Conservation (phyloP, 2,797 vertebrate genomes). For the Rhodeus uyekii region DNA sequence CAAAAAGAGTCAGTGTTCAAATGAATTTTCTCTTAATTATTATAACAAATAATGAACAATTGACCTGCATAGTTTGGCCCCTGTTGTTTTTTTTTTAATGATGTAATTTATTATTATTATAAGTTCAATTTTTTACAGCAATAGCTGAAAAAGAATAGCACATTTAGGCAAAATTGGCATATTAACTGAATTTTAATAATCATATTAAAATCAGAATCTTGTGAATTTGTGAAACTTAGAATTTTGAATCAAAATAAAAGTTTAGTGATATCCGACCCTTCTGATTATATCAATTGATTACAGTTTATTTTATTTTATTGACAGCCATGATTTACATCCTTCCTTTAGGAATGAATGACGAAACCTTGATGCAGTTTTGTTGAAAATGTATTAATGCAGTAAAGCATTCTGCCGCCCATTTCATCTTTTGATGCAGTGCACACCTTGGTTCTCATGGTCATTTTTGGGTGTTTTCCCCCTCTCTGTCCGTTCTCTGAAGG, state of each 20-base stretch:
- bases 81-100: background rate
- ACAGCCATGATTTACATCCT: background rate
- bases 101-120: background rate
- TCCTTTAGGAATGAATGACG: background rate
- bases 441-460: background rate
- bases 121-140: background rate
- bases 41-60: background rate
- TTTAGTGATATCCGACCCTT: background rate
- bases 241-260: background rate
- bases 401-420: background rate
- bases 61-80: background rate
- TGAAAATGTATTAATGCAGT: background rate
- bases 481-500: background rate
- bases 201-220: background rate
- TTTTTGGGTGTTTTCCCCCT: background rate
- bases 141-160: background rate
- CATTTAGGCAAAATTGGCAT: background rate
- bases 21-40: background rate
- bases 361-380: background rate
- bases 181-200: background rate
- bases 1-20: background rate
- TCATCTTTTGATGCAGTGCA: background rate
- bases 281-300: background rate
- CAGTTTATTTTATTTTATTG: background rate
- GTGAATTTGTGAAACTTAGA: no score